Evolutionary conservation across 2,797 vertebrate species (phyloP), one percentile per base, ranked within the genome.

Genomic region (Malacoctenus gilli): DNA sequence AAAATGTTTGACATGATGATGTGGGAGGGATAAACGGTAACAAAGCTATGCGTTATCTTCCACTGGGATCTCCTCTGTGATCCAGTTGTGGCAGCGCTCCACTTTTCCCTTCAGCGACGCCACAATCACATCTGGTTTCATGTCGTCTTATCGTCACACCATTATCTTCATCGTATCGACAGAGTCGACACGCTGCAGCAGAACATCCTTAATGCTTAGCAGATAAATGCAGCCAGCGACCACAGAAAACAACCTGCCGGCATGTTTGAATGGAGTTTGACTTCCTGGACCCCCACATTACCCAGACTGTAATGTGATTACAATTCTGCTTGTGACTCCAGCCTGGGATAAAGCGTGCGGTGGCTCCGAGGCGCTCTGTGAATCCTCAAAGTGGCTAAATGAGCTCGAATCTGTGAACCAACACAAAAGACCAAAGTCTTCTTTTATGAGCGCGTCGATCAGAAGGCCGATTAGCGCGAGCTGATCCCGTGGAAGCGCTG

Each of bases 131-230:
- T 68, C 48, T 52, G 35, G 42, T 60, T 62, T 68, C 47, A 49
- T 46, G 43, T 46, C 12, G 16, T 52, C 48, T 78, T 79, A 79
- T 83, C 73, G 65, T 49, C 60, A 59, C 41, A 47, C 28, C 53
- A 72, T 83, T 48, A 71, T 72, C 64, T 64, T 16, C 37, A 52
- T 37, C n/a, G 53, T 44, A 75, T 84, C 56, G 59, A 80, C 71
- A 28, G 37, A 71, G 57, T 47, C 19, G 12, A 40, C 47, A 67
- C 2, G 7, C 12, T 20, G 16, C 37, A 8, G 16, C 18, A 12
- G 16, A 39, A 10, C 11, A 18, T 10, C 4, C 16, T 20, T n/a
- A n/a, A n/a, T n/a, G n/a, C n/a, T n/a, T n/a, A n/a, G n/a, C n/a
- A n/a, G n/a, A n/a, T n/a, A n/a, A n/a, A n/a, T n/a, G n/a, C n/a